Evolutionary conservation across 2,113 vertebrate genomes (phyloP).

Genomic region (Alces alces): DNA sequence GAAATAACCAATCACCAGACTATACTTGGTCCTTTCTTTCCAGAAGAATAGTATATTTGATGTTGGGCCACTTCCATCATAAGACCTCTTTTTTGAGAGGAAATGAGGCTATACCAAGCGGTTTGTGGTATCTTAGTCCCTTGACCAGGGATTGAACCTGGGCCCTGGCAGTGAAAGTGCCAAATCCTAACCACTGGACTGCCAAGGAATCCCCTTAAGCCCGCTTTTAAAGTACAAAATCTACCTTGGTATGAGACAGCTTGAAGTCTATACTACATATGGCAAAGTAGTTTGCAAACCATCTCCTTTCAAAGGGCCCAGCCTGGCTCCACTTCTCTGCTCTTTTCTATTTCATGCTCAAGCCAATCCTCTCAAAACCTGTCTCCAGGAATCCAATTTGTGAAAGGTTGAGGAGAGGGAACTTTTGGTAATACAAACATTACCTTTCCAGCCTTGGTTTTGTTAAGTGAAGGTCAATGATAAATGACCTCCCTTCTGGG

Average conservation of each 20-base stretch:
- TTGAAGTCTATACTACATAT: background rate
- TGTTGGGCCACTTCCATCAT: background rate
- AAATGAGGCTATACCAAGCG: background rate
- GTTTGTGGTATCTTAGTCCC: background rate
- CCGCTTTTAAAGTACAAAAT: background rate
- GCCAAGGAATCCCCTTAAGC: background rate
- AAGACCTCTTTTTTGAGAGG: background rate
- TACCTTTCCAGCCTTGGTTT: constrained; percentile 2
- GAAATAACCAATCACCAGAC: background rate
- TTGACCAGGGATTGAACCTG: background rate
- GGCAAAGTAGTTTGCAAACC: background rate
- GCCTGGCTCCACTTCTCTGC: background rate
- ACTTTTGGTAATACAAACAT: constrained; percentile 11
- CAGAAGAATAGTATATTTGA: background rate
- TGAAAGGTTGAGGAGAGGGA: background rate
- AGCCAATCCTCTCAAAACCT: background rate
- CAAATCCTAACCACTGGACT: background rate
- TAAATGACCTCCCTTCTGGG: constrained; percentile 36
- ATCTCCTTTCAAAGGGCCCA: background rate
- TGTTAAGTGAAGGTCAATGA: constrained; percentile 29
- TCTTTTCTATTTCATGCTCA: background rate
- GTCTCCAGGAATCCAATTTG: background rate
- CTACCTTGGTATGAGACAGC: background rate
- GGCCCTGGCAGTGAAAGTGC: background rate
- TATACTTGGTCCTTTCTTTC: background rate